Conservation (phyloP, 2,888 invertebrate species). For the Bellardia bayeri region DNA sequence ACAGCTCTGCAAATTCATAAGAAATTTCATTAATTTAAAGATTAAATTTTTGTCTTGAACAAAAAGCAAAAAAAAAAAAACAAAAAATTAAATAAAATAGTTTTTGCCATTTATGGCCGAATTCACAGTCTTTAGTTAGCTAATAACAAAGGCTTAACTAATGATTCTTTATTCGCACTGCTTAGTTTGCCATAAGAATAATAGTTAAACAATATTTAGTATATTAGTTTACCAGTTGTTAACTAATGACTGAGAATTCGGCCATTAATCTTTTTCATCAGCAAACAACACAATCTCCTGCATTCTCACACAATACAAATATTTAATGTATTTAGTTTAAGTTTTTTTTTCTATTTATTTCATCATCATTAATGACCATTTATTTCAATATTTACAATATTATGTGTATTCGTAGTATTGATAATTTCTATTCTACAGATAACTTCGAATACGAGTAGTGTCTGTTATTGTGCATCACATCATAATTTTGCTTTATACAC, state of each 20-base stretch:
- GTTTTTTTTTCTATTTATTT: constrained; percentile 15
- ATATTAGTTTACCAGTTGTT: too few species aligned
- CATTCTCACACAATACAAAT: constrained; percentile 4
- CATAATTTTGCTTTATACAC: constrained; percentile 15
- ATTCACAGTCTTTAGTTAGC: too few species aligned
- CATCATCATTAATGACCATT: constrained; percentile 53
- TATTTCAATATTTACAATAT: constrained; percentile 61
- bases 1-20: background rate
- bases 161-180: too few species aligned
- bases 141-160: too few species aligned
- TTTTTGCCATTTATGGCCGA: constrained; percentile 45
- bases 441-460: constrained; percentile 8
- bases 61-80: too few species aligned
- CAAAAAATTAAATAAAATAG: background rate
- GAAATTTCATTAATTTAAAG: constrained; percentile 6
- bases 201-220: too few species aligned
- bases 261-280: constrained; percentile 42
- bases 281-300: background rate
- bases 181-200: too few species aligned
- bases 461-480: constrained; percentile 25
- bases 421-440: constrained; percentile 46
- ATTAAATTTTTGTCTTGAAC: constrained; percentile 3
- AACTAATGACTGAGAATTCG: too few species aligned
- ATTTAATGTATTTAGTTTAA: constrained; percentile 26
- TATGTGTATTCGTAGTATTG: constrained; percentile 34